Conservation (phyloP, 2,888 invertebrate genomes). For the Agrotis segetum region DNA sequence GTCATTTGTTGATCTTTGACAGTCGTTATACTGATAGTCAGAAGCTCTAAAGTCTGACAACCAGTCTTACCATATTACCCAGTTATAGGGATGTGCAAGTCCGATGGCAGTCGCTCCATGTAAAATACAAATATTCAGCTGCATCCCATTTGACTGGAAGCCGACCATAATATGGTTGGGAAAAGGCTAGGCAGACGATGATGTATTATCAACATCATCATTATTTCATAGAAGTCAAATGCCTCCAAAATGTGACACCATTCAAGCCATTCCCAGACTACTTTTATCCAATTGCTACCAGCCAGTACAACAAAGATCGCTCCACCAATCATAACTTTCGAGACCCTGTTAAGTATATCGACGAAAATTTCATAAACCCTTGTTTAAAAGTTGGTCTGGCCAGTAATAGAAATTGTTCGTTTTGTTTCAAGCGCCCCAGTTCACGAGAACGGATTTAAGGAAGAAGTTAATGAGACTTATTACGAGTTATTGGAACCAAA, state of each 20-base stretch:
- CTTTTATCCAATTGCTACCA: not conserved
- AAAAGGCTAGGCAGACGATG: too few relatives aligned
- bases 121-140: too few relatives aligned
- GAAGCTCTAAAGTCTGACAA: too few relatives aligned
- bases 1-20: too few relatives aligned
- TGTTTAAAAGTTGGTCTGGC: conserved; percentile 44
- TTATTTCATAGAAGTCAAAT: not conserved
- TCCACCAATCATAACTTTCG: conserved; percentile 18
- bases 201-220: not conserved
- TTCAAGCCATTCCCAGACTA: not conserved
- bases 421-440: conserved; percentile 78
- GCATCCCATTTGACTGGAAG: too few relatives aligned
- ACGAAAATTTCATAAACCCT: conserved; percentile 42
- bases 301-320: not conserved
- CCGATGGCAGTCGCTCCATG: too few relatives aligned
- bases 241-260: not conserved
- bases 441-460: conserved; percentile 78
- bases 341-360: conserved; percentile 33
- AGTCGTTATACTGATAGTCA: too few relatives aligned
- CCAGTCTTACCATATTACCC: too few relatives aligned
- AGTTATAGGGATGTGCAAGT: too few relatives aligned
- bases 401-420: conserved; percentile 46
- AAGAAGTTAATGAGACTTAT: conserved; percentile 77
- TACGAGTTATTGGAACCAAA: conserved; percentile 76
- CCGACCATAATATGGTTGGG: too few relatives aligned